These are phyloP conservation scores for Raphicerus campestris DNA, from an alignment of 2,113 vertebrate species.

Conservation along the genomic window DNA sequence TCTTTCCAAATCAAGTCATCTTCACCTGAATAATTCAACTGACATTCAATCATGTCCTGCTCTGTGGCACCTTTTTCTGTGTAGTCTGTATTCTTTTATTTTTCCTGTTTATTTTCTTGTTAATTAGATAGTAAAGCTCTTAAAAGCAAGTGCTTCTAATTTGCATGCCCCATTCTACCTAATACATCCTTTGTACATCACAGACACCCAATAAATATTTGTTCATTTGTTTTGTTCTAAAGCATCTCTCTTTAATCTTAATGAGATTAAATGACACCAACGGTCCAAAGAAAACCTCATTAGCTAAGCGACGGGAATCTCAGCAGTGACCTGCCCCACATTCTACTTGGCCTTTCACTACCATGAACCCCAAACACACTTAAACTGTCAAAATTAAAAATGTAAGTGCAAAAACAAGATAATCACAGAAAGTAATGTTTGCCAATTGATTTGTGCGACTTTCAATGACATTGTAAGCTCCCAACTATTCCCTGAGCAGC, in stretches of 20 bases:
- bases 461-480: constrained; percentile 68
- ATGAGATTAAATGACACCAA: constrained; percentile 64
- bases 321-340: constrained; percentile 59
- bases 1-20: constrained; percentile 7
- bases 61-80: not conserved
- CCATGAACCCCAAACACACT: constrained; percentile 66
- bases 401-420: constrained; percentile 64
- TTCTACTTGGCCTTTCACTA: constrained; percentile 65
- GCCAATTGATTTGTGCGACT: constrained; percentile 71
- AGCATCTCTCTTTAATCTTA: constrained; percentile 57
- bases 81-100: not conserved
- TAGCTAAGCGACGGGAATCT: constrained; percentile 52
- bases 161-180: not conserved
- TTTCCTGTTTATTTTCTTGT: constrained; percentile 8
- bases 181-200: not conserved
- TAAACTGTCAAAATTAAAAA: constrained; percentile 78
- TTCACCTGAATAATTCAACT: not conserved
- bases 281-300: constrained; percentile 63
- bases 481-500: constrained; percentile 21
- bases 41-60: not conserved
- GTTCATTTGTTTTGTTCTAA: constrained; percentile 50
- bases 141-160: not conserved
- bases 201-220: constrained; percentile 6
- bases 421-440: constrained; percentile 70
- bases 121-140: constrained; percentile 26